phyloP scores from a whole-genome alignment of 2,113 vertebrate species.

The Hemiprocne comata region DNA sequence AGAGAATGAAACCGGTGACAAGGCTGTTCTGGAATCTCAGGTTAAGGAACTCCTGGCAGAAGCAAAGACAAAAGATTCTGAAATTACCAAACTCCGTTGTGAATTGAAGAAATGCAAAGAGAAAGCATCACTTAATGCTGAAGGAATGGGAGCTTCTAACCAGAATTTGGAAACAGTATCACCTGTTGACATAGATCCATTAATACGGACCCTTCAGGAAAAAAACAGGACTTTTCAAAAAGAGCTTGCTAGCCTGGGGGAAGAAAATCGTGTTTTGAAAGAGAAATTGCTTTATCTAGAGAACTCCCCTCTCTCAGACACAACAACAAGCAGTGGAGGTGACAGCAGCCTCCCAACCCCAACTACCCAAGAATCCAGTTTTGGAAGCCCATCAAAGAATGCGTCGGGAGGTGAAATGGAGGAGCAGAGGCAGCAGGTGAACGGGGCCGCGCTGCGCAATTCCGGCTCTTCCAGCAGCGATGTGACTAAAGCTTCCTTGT shows the following conservation, averaged over 20 bases:
- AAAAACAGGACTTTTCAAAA: constrained; percentile 89
- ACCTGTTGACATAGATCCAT: constrained; percentile 73
- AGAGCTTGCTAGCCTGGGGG: constrained; percentile 84
- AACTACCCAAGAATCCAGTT: constrained; percentile 75
- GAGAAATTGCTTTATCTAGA: constrained; percentile 87
- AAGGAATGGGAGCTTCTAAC: constrained; percentile 58
- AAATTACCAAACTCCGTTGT: constrained; percentile 90
- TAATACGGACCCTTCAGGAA: constrained; percentile 85
- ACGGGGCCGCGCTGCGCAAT: constrained; percentile 70
- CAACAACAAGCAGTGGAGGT: constrained; percentile 70
- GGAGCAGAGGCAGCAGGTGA: constrained; percentile 11
- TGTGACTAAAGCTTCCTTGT: constrained; percentile 88
- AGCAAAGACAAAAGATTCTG: constrained; percentile 92
- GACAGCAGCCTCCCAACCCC: constrained; percentile 78
- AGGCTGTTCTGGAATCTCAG: constrained; percentile 86
- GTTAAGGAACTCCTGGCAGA: constrained; percentile 93
- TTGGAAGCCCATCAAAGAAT: constrained; percentile 70
- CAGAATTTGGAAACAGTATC: constrained; percentile 45
- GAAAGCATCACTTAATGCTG: constrained; percentile 67
- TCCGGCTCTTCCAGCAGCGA: constrained; percentile 87
- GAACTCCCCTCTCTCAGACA: constrained; percentile 79
- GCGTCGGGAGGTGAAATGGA: constrained; percentile 66
- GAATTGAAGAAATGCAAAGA: constrained; percentile 88
- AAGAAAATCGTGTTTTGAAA: constrained; percentile 90
- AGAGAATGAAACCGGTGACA: constrained; percentile 83